Evolutionary conservation across 2,888 invertebrate species (phyloP), one percentile per base, ranked within the genome.

Genomic region (Ptychoptera contaminata): DNA sequence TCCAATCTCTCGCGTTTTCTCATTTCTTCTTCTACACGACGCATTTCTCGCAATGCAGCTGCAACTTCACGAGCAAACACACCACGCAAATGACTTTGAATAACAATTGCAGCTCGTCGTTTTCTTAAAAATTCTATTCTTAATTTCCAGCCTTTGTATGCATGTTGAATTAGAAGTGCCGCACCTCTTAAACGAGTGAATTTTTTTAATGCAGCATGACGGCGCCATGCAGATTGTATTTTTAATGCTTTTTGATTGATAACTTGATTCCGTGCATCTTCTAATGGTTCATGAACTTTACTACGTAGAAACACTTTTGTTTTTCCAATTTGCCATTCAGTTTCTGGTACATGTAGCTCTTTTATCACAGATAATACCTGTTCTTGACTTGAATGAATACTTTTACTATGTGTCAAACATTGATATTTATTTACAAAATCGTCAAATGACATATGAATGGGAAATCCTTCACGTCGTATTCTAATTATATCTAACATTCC

Each of bases 401-500:
- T 49, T 40, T 59, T 62, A 35, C 56, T 54, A 11, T 11, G 8
- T 10, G 59, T 54, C 48, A 88, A 68, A 59, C 90, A 90, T 50
- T 80, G 73, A 62, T 88, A 92, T 43, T 85, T 73, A 46, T 72
- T 67, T 29, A 80, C 69, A 63, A 91, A 91, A 53, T 82, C 79
- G 44, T 74, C 72, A 57, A 84, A 79, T 23, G 76, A 72, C 65
- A 88, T 72, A 58, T 92, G 91, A 51, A 90, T 77, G 1, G 91
- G 91, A 65, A 79, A 92, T 4, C 91, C 91, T 62, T 91, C 90
- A 55, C 86, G 81, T 6, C 91, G 70, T 50, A 92, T 92, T 49
- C 88, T 73, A 54, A 92, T 91, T 52, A 92, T 91, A 63, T 92
- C 91, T 60, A 90, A 71, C 88, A 92, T 91, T 48, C 91, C 92